phyloP scores from a whole-genome alignment of 2,888 invertebrate genomes.

The Rhabditophanes sp. region DNA sequence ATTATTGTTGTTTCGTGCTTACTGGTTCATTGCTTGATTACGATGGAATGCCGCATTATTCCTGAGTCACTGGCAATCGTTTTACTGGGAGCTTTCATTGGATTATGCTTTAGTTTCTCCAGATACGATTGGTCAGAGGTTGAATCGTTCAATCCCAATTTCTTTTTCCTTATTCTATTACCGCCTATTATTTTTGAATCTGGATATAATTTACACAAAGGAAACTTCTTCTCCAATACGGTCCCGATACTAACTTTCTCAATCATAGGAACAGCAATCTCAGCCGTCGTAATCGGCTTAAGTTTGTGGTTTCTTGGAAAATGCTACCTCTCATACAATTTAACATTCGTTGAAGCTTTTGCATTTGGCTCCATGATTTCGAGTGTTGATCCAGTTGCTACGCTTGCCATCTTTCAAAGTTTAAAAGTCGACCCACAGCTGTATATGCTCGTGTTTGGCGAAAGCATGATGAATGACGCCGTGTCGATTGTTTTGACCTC shows the following conservation, averaged over 20 bases:
- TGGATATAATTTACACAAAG: slow-evolving; percentile 24
- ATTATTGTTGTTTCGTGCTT: slow-evolving; percentile 83
- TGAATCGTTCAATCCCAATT: slow-evolving; percentile 92
- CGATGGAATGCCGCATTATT: slow-evolving; percentile 83
- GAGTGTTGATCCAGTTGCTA: slow-evolving; percentile 96
- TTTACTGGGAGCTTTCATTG: slow-evolving; percentile 53
- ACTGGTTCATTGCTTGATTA: slow-evolving; percentile 78
- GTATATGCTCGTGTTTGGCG: slow-evolving; percentile 97
- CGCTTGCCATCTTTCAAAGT: slow-evolving; percentile 86
- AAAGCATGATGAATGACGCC: slow-evolving; percentile 77
- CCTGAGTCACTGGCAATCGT: slow-evolving; percentile 95
- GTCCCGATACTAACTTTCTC: slow-evolving; percentile 96
- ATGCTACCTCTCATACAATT: slow-evolving; percentile 57
- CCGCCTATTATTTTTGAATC: slow-evolving; percentile 93
- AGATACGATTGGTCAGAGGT: slow-evolving; percentile 50
- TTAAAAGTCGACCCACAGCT: slow-evolving; percentile 67
- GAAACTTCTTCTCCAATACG: slow-evolving; percentile 58
- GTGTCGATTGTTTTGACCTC: slow-evolving; percentile 92
- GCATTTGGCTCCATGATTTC: slow-evolving; percentile 95
- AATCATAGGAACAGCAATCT: slow-evolving; percentile 86
- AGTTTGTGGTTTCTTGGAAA: slow-evolving; percentile 83
- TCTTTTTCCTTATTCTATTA: slow-evolving; percentile 82
- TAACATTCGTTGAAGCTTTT: slow-evolving; percentile 89
- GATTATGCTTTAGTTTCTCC: slow-evolving; percentile 28
- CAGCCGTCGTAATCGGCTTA: slow-evolving; percentile 86